Evolutionary conservation across 2,113 vertebrate genomes (phyloP), one percentile per base, ranked within the genome.

Genomic region (Myrmecophaga tridactyla): DNA sequence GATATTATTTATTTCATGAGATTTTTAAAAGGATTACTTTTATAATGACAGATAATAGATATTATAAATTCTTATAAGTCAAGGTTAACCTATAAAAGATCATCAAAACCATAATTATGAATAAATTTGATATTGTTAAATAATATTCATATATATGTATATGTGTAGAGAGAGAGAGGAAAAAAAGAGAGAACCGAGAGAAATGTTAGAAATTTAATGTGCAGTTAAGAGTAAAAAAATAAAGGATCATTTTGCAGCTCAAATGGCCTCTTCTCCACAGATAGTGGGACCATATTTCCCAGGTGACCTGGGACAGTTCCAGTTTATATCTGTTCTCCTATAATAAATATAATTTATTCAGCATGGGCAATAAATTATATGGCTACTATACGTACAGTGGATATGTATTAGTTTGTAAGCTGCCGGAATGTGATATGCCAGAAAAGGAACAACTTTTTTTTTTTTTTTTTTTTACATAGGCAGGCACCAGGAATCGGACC

Each of bases 61-160:
- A 56, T 72, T 82, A 70, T n/a, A 65, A 77, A 75, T 80, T 95
- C 82, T 90, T 58, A 69, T 29, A 84, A 83, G 41, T 90, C 72
- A 87, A 92, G n/a, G 31, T 63, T 93, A 80, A 27, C 69, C 17
- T 70, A 77, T 58, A 69, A 93, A 92, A 80, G 46, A 14, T 3
- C 25, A 72, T n/a, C 41, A 86, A 89, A 94, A 56, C 31, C 80
- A 53, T 93, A 25, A 80, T 17, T 20, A 39, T 67, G 58, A 93
- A 41, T 51, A n/a, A 86, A 8, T 67, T 51, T 90, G 46, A 75
- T 58, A 17, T 46, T 81, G 34, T 63, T 76, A 85, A 86, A 46
- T 43, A n/a, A n/a, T n/a, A n/a, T n/a, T n/a, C n/a, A n/a, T n/a
- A n/a, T n/a, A n/a, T n/a, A n/a, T n/a, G n/a, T n/a, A n/a, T n/a